Conservation (phyloP, 1,140 invertebrate genomes). For the Eupeodes corollae region DNA sequence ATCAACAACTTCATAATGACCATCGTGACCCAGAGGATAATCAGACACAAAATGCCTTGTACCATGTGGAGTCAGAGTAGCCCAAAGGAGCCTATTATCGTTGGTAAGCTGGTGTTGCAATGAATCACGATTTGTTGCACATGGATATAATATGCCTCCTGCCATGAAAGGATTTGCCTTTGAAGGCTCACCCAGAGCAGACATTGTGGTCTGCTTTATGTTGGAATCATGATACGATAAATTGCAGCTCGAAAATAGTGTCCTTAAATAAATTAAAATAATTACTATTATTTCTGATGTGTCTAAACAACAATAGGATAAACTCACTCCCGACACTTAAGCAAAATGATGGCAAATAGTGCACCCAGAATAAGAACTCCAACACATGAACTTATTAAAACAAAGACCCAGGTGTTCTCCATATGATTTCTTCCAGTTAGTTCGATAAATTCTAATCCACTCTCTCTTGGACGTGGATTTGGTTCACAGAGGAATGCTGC, state of each 20-base stretch:
- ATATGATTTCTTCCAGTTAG: slow-evolving; percentile 57
- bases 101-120: slow-evolving; percentile 37
- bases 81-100: slow-evolving; percentile 57
- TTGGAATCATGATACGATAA: slow-evolving; percentile 31
- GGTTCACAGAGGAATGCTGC: slow-evolving; percentile 42
- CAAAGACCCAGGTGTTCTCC: slow-evolving; percentile 69
- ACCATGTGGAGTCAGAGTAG: slow-evolving; percentile 66
- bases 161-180: slow-evolving; percentile 34
- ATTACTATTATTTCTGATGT: background rate
- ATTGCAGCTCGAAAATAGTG: slow-evolving; percentile 21
- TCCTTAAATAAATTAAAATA: slow-evolving; percentile 13
- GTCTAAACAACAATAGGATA: slow-evolving; percentile 3
- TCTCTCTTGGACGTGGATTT: slow-evolving; percentile 38
- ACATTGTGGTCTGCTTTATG: slow-evolving; percentile 31
- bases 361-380: slow-evolving; percentile 65
- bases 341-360: slow-evolving; percentile 60
- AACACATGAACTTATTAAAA: slow-evolving; percentile 65
- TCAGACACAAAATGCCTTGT: slow-evolving; percentile 57
- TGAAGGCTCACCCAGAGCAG: slow-evolving; percentile 27
- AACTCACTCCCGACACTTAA: slow-evolving; percentile 73
- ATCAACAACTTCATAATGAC: slow-evolving; percentile 65
- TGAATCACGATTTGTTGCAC: slow-evolving; percentile 25
- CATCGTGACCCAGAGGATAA: slow-evolving; percentile 48
- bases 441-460: slow-evolving; percentile 60
- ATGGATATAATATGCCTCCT: slow-evolving; percentile 32